Conservation (phyloP, 2,888 invertebrate genomes). For the Camponotus fellah region DNA sequence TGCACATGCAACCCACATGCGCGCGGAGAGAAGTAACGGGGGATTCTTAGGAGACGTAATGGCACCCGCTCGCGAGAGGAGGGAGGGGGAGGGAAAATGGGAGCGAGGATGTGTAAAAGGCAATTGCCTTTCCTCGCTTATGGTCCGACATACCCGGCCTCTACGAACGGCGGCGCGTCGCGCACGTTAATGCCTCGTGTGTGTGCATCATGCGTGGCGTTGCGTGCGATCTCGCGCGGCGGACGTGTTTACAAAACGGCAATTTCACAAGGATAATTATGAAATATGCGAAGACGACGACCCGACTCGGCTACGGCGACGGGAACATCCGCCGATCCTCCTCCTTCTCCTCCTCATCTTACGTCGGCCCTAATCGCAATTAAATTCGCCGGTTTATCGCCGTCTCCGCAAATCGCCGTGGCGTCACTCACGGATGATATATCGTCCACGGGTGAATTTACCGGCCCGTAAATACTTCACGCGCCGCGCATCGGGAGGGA, state of each 20-base stretch:
- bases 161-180: slow-evolving; percentile 60
- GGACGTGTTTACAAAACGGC: slow-evolving; percentile 55
- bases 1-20: slow-evolving; percentile 43
- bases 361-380: slow-evolving; percentile 43
- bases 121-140: slow-evolving; percentile 83
- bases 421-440: slow-evolving; percentile 38
- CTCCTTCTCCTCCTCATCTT: slow-evolving; percentile 13
- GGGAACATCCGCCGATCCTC: slow-evolving; percentile 28
- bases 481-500: not conserved
- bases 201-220: slow-evolving; percentile 49
- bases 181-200: slow-evolving; percentile 61
- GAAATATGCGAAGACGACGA: slow-evolving; percentile 43
- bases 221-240: slow-evolving; percentile 43
- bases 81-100: slow-evolving; percentile 75
- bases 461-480: slow-evolving; percentile 31
- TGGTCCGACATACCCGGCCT: slow-evolving; percentile 79
- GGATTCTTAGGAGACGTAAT: slow-evolving; percentile 82
- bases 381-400: slow-evolving; percentile 43
- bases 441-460: slow-evolving; percentile 39
- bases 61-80: slow-evolving; percentile 68
- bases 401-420: slow-evolving; percentile 30
- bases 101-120: slow-evolving; percentile 85
- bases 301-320: not conserved
- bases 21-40: slow-evolving; percentile 56
- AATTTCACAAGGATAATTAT: slow-evolving; percentile 57